phyloP scores from a whole-genome alignment of 2,113 vertebrate species.

The Campylorhamphus procurvoides region DNA sequence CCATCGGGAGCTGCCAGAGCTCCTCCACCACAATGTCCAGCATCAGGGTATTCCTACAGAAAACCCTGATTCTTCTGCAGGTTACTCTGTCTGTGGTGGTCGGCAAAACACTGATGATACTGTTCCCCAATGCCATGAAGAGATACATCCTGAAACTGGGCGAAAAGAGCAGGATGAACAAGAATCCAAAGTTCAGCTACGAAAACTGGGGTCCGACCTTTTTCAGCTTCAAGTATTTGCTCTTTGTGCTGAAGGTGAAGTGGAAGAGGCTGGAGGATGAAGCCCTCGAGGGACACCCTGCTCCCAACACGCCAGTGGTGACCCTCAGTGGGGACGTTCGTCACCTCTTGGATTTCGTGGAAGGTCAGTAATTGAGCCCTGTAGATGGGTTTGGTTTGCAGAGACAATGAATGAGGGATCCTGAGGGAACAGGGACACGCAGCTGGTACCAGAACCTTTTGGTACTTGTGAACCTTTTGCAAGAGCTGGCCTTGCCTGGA shows the following conservation, averaged over 20 bases:
- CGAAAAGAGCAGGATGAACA: constrained; percentile 70
- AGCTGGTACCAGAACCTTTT: background rate
- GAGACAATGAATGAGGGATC: background rate
- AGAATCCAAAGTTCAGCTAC: constrained; percentile 81
- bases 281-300: constrained; percentile 73
- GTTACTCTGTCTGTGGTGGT: constrained; percentile 16
- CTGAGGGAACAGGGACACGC: background rate
- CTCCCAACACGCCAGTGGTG: constrained; percentile 83
- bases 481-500: background rate
- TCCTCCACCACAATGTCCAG: background rate
- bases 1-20: background rate
- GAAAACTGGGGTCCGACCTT: constrained; percentile 89
- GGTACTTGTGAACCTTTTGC: background rate
- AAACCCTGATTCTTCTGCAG: constrained; percentile 62
- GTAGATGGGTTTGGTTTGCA: background rate
- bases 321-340: constrained; percentile 55
- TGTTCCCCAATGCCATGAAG: constrained; percentile 78
- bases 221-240: constrained; percentile 72
- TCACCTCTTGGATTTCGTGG: constrained; percentile 76
- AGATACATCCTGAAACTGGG: constrained; percentile 76
- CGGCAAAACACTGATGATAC: constrained; percentile 65
- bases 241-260: constrained; percentile 70
- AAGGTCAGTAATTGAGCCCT: constrained; percentile 64
- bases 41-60: constrained; percentile 16
- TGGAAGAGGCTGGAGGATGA: constrained; percentile 83